A percentile compares a stretch with the other conserved stretches of the same genome.
Conservation (phyloP, 2,113 vertebrate species). For the Chinchilla lanigera region DNA sequence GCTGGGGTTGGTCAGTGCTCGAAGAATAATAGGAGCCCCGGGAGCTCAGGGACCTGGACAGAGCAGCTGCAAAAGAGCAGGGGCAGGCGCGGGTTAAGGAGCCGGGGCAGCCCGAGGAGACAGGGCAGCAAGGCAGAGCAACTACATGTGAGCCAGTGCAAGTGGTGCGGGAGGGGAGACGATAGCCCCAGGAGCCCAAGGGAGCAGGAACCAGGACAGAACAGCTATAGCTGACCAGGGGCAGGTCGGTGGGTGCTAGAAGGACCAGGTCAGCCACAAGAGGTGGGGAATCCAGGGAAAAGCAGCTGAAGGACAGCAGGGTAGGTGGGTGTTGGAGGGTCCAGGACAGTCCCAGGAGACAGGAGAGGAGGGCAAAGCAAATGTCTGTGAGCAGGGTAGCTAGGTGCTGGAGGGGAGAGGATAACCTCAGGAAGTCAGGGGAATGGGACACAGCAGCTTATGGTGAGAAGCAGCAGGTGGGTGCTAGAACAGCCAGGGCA, state of each 20-base stretch:
- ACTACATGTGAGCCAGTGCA: no score
- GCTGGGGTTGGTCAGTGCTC: no score
- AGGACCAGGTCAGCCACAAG: not conserved
- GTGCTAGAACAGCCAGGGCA: not conserved
- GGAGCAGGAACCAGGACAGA: not conserved
- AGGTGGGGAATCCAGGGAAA: not conserved
- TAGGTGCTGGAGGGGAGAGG: not conserved
- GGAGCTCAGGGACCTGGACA: not conserved
- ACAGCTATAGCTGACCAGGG: not conserved
- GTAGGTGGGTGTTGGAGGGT: not conserved
- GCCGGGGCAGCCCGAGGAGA: no score
- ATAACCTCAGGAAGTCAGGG: not conserved
- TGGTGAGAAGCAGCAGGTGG: not conserved
- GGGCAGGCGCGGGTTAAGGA: no score
- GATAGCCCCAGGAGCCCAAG: not conserved
- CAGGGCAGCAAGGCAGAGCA: no score
- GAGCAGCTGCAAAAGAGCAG: not conserved
- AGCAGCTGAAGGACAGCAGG: not conserved
- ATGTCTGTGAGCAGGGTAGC: not conserved
- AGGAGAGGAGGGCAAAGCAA: not conserved
- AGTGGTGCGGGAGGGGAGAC: no score
- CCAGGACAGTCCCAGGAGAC: not conserved
- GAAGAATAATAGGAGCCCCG: not conserved
- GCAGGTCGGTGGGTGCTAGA: not conserved
- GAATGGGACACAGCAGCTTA: not conserved